phyloP scores from a whole-genome alignment of 1,140 invertebrate species.

The Trichonephila inaurata region DNA sequence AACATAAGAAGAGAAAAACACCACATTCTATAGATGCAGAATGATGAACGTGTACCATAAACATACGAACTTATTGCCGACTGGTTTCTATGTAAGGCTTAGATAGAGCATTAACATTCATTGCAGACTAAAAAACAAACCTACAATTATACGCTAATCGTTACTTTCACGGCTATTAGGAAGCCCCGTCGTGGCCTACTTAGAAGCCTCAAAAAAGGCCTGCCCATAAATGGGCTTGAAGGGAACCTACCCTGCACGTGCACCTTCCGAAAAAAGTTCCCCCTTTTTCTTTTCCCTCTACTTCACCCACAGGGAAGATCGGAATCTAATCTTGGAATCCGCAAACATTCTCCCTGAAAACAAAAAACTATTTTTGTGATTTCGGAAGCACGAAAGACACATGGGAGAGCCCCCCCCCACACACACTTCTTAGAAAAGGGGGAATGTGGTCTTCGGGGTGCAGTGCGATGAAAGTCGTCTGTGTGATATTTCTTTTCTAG shows the following conservation, averaged over 20 bases:
- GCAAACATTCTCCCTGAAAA: neutral
- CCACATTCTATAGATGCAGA: too few relatives aligned
- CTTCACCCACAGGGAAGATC: neutral
- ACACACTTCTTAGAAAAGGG: neutral
- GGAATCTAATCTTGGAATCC: slow-evolving; percentile 19
- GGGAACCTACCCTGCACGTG: neutral
- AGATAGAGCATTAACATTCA: too few relatives aligned
- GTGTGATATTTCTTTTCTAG: neutral
- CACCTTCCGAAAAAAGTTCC: neutral
- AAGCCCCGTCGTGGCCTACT: neutral
- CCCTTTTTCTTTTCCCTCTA: neutral
- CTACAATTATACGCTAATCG: neutral
- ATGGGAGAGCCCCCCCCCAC: neutral
- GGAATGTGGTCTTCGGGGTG: neutral
- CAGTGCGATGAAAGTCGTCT: neutral
- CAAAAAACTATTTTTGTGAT: neutral
- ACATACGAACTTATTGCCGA: too few relatives aligned
- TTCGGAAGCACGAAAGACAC: neutral
- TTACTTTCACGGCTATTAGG: neutral
- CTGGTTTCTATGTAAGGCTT: too few relatives aligned
- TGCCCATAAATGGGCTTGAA: neutral
- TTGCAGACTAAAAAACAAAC: too few relatives aligned
- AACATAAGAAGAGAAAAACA: too few relatives aligned
- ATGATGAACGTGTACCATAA: too few relatives aligned
- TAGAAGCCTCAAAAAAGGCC: slow-evolving; percentile 3